phyloP scores from a whole-genome alignment of 2,797 vertebrate genomes.

The Siniperca obscura region DNA sequence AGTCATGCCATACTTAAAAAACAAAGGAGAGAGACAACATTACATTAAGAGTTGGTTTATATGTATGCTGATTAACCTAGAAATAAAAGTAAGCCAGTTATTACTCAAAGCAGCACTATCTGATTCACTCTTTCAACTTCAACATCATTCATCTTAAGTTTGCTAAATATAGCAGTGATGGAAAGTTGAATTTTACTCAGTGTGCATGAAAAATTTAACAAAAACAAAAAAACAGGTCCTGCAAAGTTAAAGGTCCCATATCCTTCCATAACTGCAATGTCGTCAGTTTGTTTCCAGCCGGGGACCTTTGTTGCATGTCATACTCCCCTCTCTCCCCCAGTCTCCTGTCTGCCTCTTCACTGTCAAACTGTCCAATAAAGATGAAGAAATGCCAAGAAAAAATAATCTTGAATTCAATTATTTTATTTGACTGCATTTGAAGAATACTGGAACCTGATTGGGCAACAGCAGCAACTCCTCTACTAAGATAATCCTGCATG shows the following conservation, averaged over 20 bases:
- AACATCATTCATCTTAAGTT: too few relatives aligned
- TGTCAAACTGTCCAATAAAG: too few relatives aligned
- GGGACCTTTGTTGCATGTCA: too few relatives aligned
- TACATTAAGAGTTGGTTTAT: background rate
- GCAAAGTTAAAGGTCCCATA: background rate
- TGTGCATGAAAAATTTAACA: background rate
- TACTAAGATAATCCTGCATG: too few relatives aligned
- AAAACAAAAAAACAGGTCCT: background rate
- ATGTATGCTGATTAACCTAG: background rate
- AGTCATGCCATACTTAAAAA: constrained; percentile 80
- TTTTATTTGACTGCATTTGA: background rate
- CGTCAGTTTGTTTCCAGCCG: too few relatives aligned
- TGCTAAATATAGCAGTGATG: background rate
- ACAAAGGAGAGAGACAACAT: background rate
- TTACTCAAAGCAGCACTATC: background rate
- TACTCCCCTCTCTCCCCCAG: too few relatives aligned
- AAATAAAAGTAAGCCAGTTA: background rate
- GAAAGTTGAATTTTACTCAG: background rate
- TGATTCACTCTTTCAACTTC: background rate
- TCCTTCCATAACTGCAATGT: background rate
- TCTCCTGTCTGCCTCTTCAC: too few relatives aligned
- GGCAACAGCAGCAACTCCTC: background rate
- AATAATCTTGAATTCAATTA: too few relatives aligned
- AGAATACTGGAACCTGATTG: background rate
- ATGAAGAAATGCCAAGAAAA: too few relatives aligned